phyloP scores from a whole-genome alignment of 2,888 invertebrate genomes.

The Eilema caniola region DNA sequence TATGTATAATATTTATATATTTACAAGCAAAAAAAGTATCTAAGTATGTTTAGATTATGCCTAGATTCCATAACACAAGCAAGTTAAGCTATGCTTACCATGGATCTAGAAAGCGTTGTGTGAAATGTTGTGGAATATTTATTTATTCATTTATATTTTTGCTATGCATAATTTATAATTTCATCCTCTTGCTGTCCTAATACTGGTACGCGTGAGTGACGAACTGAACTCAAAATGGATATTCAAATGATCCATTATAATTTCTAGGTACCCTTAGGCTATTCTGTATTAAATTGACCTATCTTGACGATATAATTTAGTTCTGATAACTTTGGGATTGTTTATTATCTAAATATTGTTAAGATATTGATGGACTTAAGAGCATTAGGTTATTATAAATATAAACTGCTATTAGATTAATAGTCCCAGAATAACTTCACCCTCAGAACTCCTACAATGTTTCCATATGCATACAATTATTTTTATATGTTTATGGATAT shows the following conservation, averaged over 20 bases:
- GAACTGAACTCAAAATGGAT: background rate
- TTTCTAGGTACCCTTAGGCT: constrained; percentile 11
- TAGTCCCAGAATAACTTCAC: background rate
- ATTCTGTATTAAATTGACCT: constrained; percentile 10
- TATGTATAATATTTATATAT: too few species aligned
- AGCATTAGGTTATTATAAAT: background rate
- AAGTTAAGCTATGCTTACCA: too few species aligned
- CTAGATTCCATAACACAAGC: too few species aligned
- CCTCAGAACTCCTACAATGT: background rate
- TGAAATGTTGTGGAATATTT: too few species aligned
- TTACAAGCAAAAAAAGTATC: too few species aligned
- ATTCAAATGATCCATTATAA: constrained; percentile 14
- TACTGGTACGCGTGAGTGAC: background rate
- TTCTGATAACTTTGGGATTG: background rate
- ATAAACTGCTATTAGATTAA: background rate
- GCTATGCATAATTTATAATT: too few species aligned
- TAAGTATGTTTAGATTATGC: too few species aligned
- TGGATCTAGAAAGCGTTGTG: too few species aligned
- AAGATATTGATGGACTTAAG: background rate
- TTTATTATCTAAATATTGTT: background rate
- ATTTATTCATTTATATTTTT: too few species aligned
- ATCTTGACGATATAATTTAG: background rate
- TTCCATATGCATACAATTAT: too few species aligned
- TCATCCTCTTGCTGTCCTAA: background rate
- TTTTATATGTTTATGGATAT: too few species aligned